phyloP scores from a whole-genome alignment of 2,797 vertebrate species.

The Gorsachius magnificus region DNA sequence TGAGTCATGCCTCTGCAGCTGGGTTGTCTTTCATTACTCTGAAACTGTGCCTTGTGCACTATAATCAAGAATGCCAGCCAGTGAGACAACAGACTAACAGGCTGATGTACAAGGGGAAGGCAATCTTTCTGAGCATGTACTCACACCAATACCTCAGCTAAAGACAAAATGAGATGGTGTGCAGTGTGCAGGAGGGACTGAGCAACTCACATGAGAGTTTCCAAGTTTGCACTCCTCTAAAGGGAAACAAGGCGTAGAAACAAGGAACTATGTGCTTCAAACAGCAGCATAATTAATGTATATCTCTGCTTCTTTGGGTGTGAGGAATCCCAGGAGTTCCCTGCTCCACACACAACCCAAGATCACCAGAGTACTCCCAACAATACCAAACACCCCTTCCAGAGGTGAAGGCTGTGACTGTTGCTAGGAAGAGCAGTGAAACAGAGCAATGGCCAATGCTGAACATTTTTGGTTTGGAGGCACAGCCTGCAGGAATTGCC shows the following conservation, averaged over 20 bases:
- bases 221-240: not conserved
- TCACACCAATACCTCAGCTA: not conserved
- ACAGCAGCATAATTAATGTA: not conserved
- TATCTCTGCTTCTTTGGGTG: not conserved
- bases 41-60: not conserved
- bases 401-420: not conserved
- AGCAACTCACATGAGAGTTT: not conserved
- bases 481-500: not conserved
- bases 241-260: not conserved
- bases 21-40: not conserved
- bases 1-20: not conserved
- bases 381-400: not conserved
- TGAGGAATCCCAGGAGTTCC: not conserved
- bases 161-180: not conserved
- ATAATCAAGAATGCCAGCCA: not conserved
- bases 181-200: not conserved
- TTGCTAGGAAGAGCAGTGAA: not conserved
- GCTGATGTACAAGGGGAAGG: not conserved
- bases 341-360: not conserved
- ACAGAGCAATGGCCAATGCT: not conserved
- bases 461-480: not conserved
- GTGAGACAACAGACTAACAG: not conserved
- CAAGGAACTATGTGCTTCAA: not conserved
- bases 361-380: not conserved
- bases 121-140: not conserved